phyloP scores from a whole-genome alignment of 2,888 invertebrate genomes.

The Watsonalla cultraria region DNA sequence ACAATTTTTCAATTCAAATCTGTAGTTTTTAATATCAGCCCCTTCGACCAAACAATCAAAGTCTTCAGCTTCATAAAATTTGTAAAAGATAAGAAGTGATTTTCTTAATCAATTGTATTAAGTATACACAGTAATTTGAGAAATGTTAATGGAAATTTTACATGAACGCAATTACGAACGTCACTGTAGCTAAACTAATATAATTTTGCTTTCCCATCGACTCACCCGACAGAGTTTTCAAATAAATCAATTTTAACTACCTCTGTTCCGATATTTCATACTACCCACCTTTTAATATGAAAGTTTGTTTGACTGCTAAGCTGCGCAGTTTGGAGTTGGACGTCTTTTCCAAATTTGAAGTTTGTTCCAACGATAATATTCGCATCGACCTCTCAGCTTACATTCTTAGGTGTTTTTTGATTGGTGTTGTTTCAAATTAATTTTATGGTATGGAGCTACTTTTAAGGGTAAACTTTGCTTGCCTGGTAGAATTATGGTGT shows the following conservation, averaged over 20 bases:
- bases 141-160: neutral
- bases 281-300: conserved; percentile 28
- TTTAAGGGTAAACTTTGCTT: no score
- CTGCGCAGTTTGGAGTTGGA: neutral
- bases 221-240: conserved; percentile 25
- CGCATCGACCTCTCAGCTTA: neutral
- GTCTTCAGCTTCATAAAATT: no score
- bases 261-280: conserved; percentile 32
- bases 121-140: no score
- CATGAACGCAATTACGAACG: neutral
- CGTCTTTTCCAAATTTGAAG: neutral
- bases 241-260: conserved; percentile 45
- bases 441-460: no score
- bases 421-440: neutral
- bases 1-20: no score
- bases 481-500: no score
- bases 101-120: no score
- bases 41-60: no score
- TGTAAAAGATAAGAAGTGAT: no score
- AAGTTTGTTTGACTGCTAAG: conserved; percentile 2
- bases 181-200: neutral
- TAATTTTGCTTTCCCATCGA: neutral
- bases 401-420: neutral
- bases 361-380: neutral
- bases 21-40: no score